Percentiles rank a stretch among this genome's conserved stretches.
Conservation (phyloP, 37 sponge, comb jelly and placozoan genomes). For the Beroe ovata region DNA sequence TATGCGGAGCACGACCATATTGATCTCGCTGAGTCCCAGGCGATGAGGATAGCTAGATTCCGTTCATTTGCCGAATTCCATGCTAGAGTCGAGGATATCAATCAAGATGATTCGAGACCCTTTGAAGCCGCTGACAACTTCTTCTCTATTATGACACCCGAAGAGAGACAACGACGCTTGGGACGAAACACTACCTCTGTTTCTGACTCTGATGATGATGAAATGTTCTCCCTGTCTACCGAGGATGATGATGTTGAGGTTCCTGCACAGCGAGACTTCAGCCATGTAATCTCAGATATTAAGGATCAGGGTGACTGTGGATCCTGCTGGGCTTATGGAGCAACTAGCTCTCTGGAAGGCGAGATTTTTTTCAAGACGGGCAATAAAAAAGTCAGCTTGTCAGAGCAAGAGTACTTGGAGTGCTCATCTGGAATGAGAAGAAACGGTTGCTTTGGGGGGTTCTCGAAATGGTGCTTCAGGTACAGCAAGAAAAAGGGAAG, state of each 20-base stretch:
- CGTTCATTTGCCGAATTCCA: neutral
- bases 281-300: neutral
- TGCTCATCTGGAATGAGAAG: neutral
- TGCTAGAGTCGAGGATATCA: neutral
- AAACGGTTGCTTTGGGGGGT: conserved; percentile 23
- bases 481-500: conserved; percentile 9
- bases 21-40: neutral
- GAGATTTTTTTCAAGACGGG: conserved; percentile 18
- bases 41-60: neutral
- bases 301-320: conserved; percentile 58
- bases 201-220: neutral
- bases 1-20: neutral
- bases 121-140: neutral
- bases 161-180: neutral
- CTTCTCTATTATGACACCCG: neutral
- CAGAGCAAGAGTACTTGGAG: conserved; percentile 63
- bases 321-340: conserved; percentile 36
- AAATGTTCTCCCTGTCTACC: neutral
- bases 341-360: conserved; percentile 40
- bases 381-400: neutral
- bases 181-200: neutral
- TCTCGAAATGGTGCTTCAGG: neutral
- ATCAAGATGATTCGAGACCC: neutral
- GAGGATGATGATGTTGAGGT: neutral
- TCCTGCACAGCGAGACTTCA: conserved; percentile 1